These are phyloP conservation scores for Orthonevra nobilis DNA, from an alignment of 2,888 invertebrate species.

Conservation along the genomic window DNA sequence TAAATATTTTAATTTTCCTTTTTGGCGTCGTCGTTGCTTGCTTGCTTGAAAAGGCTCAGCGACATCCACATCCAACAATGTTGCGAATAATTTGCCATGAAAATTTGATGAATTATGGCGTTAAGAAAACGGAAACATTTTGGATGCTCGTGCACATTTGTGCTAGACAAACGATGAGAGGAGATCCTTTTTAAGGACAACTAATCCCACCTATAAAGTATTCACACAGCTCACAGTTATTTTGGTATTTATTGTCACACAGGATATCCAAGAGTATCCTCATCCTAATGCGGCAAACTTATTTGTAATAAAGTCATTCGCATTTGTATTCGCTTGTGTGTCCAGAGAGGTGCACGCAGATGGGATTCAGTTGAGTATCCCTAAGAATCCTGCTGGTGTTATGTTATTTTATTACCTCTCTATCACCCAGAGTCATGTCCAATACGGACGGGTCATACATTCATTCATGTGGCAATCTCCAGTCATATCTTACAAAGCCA, in stretches of 20 bases:
- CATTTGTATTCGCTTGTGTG: not conserved
- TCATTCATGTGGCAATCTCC: conserved; percentile 56
- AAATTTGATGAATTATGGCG: conserved; percentile 62
- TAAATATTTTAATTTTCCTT: conserved; percentile 67
- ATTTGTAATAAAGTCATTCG: conserved; percentile 57
- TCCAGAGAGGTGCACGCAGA: conserved; percentile 35
- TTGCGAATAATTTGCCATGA: conserved; percentile 56
- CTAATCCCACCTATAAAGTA: conserved; percentile 59
- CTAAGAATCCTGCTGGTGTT: conserved; percentile 43
- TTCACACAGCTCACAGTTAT: conserved; percentile 11
- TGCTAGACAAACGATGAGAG: not conserved
- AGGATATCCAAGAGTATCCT: not conserved
- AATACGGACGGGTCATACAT: conserved; percentile 52
- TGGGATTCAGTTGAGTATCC: conserved; percentile 36
- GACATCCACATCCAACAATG: not conserved
- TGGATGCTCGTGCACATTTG: not conserved
- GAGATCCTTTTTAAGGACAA: conserved; percentile 34
- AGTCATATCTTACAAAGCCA: conserved; percentile 45
- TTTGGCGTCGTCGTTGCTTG: not conserved
- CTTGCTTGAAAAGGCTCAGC: not conserved
- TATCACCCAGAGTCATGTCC: conserved; percentile 52
- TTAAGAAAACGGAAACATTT: conserved; percentile 23
- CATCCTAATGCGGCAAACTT: conserved; percentile 6
- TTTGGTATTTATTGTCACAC: conserved; percentile 39
- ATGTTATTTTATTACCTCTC: conserved; percentile 55